A percentile compares a stretch with the other conserved stretches of the same genome.
Evolutionary conservation across 30 jellyfish, hydroid and myxozoan species (phyloP).

Genomic region (Clytia hemisphaerica): DNA sequence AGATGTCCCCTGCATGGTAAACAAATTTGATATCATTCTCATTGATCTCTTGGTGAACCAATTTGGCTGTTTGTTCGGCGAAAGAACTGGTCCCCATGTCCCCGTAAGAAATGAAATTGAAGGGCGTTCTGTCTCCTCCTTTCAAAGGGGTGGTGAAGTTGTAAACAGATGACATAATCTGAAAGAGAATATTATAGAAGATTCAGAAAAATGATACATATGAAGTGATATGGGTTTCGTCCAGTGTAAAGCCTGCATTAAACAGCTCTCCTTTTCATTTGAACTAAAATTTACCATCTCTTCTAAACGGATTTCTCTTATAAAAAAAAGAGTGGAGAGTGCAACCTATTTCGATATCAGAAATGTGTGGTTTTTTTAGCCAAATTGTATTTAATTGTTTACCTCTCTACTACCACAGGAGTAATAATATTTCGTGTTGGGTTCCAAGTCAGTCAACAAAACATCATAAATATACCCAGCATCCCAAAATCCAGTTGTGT

Average conservation of each 20-base stretch:
- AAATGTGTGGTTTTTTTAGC: too few species aligned
- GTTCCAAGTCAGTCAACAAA: conserved; percentile 49
- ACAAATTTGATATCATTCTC: conserved; percentile 37
- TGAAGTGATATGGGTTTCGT: too few species aligned
- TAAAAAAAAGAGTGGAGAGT: too few species aligned
- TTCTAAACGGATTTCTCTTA: too few species aligned
- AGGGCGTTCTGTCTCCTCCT: conserved; percentile 76
- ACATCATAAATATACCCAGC: conserved; percentile 97
- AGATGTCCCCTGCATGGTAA: conserved; percentile 74
- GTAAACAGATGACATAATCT: conserved; percentile 60
- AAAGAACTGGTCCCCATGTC: conserved; percentile 74
- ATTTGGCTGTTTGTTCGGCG: conserved; percentile 60
- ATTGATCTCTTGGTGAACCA: conserved; percentile 55
- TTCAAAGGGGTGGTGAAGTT: conserved; percentile 72
- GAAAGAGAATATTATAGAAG: conserved; percentile 50
- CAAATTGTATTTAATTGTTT: too few species aligned
- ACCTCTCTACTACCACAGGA: conserved; percentile 88
- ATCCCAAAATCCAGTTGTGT: conserved; percentile 79
- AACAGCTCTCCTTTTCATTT: too few species aligned
- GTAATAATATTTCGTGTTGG: conserved; percentile 69
- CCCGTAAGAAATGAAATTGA: conserved; percentile 63
- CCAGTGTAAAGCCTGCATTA: too few species aligned
- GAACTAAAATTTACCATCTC: too few species aligned
- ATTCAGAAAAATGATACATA: neutral
- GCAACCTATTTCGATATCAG: too few species aligned